Evolutionary conservation across 2,888 invertebrate species (phyloP).

Genomic region (Morpho deidamia): DNA sequence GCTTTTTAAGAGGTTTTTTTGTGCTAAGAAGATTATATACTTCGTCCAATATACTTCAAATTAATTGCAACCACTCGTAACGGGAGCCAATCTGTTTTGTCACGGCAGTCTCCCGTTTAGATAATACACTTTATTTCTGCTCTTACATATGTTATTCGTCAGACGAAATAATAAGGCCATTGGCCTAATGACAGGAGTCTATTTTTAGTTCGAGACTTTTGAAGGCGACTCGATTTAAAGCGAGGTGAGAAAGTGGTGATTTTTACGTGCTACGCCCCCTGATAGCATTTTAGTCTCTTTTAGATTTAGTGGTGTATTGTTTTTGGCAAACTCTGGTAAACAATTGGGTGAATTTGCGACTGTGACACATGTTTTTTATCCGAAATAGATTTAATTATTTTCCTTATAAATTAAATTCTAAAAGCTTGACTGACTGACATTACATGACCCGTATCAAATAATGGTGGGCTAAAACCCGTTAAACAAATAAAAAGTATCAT

Average conservation of each 20-base stretch:
- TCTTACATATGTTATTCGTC: constrained; percentile 72
- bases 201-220: constrained; percentile 55
- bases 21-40: no score
- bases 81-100: constrained; percentile 58
- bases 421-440: no score
- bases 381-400: no score
- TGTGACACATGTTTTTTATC: background rate
- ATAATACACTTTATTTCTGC: constrained; percentile 71
- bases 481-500: no score
- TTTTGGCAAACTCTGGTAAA: constrained; percentile 21
- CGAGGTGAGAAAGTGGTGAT: constrained; percentile 31
- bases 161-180: constrained; percentile 74
- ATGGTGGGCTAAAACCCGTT: no score
- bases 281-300: constrained; percentile 10
- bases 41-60: constrained; percentile 4
- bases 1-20: no score
- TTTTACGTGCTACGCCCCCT: constrained; percentile 13
- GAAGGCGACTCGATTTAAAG: constrained; percentile 51
- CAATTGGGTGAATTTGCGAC: constrained; percentile 2
- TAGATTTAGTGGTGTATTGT: constrained; percentile 10
- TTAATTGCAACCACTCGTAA: constrained; percentile 31
- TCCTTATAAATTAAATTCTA: no score
- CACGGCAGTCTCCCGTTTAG: constrained; percentile 56
- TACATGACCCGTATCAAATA: no score
- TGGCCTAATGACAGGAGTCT: constrained; percentile 73